phyloP scores from a whole-genome alignment of 2,888 invertebrate genomes.

The Drosophila mettleri region DNA sequence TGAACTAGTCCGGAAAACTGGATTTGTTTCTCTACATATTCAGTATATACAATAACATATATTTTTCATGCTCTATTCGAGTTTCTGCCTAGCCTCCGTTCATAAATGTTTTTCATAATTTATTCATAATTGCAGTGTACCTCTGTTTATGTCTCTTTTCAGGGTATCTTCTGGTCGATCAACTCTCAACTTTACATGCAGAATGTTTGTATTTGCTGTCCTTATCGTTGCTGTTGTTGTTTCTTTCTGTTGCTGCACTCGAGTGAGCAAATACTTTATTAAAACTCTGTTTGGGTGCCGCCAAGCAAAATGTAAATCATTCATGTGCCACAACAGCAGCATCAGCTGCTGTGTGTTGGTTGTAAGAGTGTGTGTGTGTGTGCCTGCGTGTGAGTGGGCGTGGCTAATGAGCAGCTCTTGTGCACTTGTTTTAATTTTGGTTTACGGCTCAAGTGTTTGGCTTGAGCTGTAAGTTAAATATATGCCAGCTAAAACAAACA shows the following conservation, averaged over 20 bases:
- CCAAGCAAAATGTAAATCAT: constrained; percentile 52
- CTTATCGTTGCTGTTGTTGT: constrained; percentile 35
- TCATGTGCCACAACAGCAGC: constrained; percentile 32
- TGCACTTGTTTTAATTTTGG: constrained; percentile 61
- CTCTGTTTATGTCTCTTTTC: not conserved
- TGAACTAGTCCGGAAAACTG: too few relatives aligned
- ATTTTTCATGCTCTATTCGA: not conserved
- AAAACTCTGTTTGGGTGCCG: constrained; percentile 64
- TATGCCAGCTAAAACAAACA: constrained; percentile 27
- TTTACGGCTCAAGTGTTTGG: constrained; percentile 63
- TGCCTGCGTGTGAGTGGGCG: constrained; percentile 15
- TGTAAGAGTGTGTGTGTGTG: not conserved
- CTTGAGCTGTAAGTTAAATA: constrained; percentile 54
- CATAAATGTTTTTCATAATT: not conserved
- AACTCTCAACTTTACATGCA: not conserved
- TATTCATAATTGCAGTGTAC: too few relatives aligned
- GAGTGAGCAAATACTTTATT: constrained; percentile 78
- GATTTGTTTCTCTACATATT: not conserved
- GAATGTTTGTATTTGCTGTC: constrained; percentile 51
- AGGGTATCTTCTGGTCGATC: constrained; percentile 8
- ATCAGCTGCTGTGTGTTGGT: not conserved
- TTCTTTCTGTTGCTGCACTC: constrained; percentile 62
- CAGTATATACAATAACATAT: not conserved
- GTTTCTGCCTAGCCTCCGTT: not conserved
- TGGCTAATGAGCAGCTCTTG: constrained; percentile 65